These are phyloP conservation scores for Rhinella marina DNA, from an alignment of 2,797 vertebrate genomes.

Conservation along the genomic window DNA sequence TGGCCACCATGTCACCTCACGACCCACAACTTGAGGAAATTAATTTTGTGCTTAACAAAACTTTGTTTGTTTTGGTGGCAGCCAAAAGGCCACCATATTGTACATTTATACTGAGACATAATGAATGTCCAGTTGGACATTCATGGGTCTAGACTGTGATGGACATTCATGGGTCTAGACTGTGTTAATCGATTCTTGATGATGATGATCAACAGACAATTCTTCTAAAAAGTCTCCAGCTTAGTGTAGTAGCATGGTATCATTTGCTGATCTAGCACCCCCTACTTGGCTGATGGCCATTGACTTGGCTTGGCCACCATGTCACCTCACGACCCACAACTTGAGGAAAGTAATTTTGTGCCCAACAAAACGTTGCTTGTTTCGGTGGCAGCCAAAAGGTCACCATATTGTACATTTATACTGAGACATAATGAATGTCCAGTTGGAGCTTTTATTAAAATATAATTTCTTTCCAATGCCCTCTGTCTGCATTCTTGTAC, in stretches of 20 bases:
- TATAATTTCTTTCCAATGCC: background rate
- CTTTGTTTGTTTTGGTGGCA: conserved; percentile 9
- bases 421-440: background rate
- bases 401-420: background rate
- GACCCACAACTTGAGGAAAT: background rate
- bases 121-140: background rate
- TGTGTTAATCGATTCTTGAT: too few relatives aligned
- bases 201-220: background rate
- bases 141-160: too few relatives aligned
- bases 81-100: conserved; percentile 5
- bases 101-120: background rate
- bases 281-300: background rate
- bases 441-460: conserved; percentile 1
- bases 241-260: background rate
- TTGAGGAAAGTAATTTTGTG: background rate
- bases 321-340: background rate
- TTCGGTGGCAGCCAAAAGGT: background rate
- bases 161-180: too few relatives aligned
- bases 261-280: background rate
- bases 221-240: background rate
- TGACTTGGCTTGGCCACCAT: background rate
- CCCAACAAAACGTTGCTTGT: conserved; percentile 24
- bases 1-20: background rate
- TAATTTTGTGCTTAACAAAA: conserved; percentile 3
- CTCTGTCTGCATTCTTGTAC: background rate